Evolutionary conservation across 2,888 invertebrate genomes (phyloP).

Genomic region (Athrips mouffetella): DNA sequence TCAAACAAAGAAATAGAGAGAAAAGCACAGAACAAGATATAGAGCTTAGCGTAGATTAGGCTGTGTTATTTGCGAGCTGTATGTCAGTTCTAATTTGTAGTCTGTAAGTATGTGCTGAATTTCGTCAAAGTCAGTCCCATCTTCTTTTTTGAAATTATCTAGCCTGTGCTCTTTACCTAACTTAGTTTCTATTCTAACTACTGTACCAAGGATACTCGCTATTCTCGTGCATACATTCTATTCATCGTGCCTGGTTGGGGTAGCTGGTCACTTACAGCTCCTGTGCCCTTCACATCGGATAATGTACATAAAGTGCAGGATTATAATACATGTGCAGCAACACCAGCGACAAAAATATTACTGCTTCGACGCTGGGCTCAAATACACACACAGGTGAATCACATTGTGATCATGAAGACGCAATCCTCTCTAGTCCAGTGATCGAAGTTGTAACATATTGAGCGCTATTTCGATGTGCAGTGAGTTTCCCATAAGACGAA

Average conservation of each 20-base stretch:
- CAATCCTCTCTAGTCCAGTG: constrained; percentile 36
- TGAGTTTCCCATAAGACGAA: constrained; percentile 31
- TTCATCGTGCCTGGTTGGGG: constrained; percentile 59
- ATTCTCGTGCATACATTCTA: constrained; percentile 61
- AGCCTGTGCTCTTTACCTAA: constrained; percentile 62
- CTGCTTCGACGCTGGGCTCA: constrained; percentile 46
- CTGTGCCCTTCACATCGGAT: constrained; percentile 52
- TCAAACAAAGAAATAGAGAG: constrained; percentile 37
- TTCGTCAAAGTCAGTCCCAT: constrained; percentile 48
- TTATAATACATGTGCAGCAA: constrained; percentile 66
- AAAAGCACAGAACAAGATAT: constrained; percentile 68
- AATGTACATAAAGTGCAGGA: constrained; percentile 55
- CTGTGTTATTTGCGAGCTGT: constrained; percentile 74
- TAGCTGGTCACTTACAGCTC: constrained; percentile 74
- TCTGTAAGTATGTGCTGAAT: constrained; percentile 45
- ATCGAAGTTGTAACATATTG: constrained; percentile 67
- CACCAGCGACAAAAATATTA: constrained; percentile 54
- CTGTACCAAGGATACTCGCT: constrained; percentile 38
- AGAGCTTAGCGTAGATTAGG: constrained; percentile 73
- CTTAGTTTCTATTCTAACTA: constrained; percentile 35
- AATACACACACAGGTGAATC: constrained; percentile 26
- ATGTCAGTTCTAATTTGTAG: constrained; percentile 48
- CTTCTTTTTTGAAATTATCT: constrained; percentile 50
- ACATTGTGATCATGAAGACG: constrained; percentile 10
- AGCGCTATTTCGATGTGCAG: constrained; percentile 48